Evolutionary conservation across 2,113 vertebrate species (phyloP), one percentile per base, ranked within the genome.

Genomic region (Vulpes vulpes): DNA sequence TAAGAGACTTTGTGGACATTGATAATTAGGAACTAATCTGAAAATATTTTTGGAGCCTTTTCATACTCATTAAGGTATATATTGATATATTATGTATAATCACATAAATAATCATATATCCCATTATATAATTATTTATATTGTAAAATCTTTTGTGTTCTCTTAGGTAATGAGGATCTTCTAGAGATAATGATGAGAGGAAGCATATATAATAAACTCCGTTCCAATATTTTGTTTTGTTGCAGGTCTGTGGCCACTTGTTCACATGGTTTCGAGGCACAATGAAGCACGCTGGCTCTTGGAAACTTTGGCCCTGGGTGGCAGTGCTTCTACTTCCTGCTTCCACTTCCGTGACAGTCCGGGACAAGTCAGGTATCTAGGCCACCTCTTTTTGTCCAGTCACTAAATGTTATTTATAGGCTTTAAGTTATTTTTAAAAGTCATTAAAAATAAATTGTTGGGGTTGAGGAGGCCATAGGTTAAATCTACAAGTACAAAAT

Each of bases 281-380:
- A 98, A 99, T 99, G 99, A 99, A 98, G 98, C 91, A 96, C 98
- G 20, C 96, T 93, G 98, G 98, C 97, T 99, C 98, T 98, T 99
- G 99, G 99, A 98, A 98, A 96, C 85, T 99, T 98, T 99, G 99
- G 97, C 97, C 99, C 97, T 99, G 99, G 99, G 98, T 98, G 97
- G 96, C 98, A 97, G 89, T 98, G 69, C 65, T 98, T 57, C 97
- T 98, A 95, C 96, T 99, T 98, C 99, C 98, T 96, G 96, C 98
- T 96, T 98, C 98, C 78, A 91, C 96, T 97, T 99, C 99, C 57
- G 99, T 99, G 99, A 98, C 98, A 27, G 98, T 99, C 97, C 99
- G 98, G 93, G 99, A 99, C 95, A 99, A 97, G 97, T 98, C 99
- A 99, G 99, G 99, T 99, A 98, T 95, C 35, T 38, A 85, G 35